These are phyloP conservation scores for Pterocles burchelli DNA, from an alignment of 2,113 vertebrate genomes.

Conservation along the genomic window DNA sequence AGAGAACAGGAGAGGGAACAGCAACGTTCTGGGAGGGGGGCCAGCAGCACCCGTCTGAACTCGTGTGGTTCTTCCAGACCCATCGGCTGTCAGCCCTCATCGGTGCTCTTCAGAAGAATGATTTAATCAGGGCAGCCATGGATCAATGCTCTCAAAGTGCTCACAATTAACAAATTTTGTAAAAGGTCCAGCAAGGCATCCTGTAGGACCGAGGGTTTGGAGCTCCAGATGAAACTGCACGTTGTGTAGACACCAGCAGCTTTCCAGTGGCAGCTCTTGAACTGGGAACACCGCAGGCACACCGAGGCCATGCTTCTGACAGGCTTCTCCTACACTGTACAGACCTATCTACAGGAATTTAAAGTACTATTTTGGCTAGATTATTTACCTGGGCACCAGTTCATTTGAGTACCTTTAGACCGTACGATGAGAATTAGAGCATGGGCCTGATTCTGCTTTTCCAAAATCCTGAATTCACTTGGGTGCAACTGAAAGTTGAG, in stretches of 20 bases:
- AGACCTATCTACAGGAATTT: background rate
- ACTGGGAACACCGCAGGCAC: background rate
- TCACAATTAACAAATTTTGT: constrained; percentile 11
- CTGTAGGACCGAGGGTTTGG: background rate
- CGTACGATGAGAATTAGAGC: background rate
- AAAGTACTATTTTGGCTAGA: background rate
- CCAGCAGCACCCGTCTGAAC: background rate
- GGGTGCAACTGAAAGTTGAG: background rate
- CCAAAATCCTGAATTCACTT: background rate
- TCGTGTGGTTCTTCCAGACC: background rate
- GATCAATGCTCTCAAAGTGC: background rate
- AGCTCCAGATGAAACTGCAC: background rate
- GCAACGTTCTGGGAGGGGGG: background rate
- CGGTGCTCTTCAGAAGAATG: constrained; percentile 20
- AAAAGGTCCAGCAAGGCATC: background rate
- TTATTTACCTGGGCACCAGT: background rate
- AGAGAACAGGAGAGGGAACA: background rate
- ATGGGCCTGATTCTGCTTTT: background rate
- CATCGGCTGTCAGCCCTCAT: background rate
- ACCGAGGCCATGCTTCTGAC: background rate
- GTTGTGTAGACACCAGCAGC: background rate
- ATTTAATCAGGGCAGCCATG: constrained; percentile 25
- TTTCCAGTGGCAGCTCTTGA: background rate
- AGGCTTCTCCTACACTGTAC: background rate
- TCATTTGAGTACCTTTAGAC: background rate